Base-by-base conservation (phyloP, 2,113 vertebrate species). In the Malurus cyaneus region DNA sequence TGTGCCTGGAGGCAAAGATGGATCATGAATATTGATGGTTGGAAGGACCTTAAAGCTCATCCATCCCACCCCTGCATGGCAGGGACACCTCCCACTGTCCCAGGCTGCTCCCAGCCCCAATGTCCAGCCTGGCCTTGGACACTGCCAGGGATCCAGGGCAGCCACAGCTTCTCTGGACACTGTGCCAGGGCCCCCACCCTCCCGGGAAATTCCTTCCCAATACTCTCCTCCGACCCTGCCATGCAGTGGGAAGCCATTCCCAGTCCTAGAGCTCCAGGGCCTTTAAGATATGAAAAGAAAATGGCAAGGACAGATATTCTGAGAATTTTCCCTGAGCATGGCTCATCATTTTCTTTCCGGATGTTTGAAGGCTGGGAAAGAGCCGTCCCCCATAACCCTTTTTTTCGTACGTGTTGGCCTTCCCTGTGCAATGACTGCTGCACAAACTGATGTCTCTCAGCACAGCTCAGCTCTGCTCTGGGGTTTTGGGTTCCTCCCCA, bases 51-150 rank as follows among this genome's bases (percentile, higher is more conserved):
- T 31, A 56, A 64, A 71, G 41, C 13, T 0, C 57, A 56, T 19
- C 17, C 2, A 1, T 34, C 0, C 24, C 5, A 47, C 39, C 5
- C 8, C 12, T 39, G 11, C 12, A 29, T 18, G 21, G 4, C 54
- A 61, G 47, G 14, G 28, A 54, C n/a, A 41, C n/a, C n/a, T n/a
- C n/a, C n/a, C n/a, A n/a, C n/a, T n/a, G n/a, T n/a, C n/a, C n/a
- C n/a, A n/a, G n/a, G n/a, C n/a, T n/a, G n/a, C n/a, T n/a, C n/a
- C n/a, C n/a, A n/a, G n/a, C n/a, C n/a, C n/a, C n/a, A n/a, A n/a
- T n/a, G n/a, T n/a, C n/a, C n/a, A n/a, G n/a, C n/a, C n/a, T n/a
- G n/a, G n/a, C n/a, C n/a, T n/a, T n/a, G n/a, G n/a, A n/a, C n/a
- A n/a, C n/a, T n/a, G n/a, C n/a, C n/a, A n/a, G n/a, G n/a, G n/a